Conservation (phyloP, 2,113 vertebrate species). For the Lepisosteus oculatus region DNA sequence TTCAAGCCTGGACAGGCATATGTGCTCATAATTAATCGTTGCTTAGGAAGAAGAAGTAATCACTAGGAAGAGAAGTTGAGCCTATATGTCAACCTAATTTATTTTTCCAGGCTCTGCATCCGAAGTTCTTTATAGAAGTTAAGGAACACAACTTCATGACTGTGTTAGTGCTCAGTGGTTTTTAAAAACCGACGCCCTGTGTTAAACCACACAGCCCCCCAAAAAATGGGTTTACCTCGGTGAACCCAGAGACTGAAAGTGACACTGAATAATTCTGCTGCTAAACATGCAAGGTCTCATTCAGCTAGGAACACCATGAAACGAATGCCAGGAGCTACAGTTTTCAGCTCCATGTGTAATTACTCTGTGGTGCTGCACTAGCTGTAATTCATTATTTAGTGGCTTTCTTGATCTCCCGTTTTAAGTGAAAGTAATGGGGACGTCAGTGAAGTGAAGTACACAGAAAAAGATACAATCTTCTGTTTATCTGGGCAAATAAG, state of each 20-base stretch:
- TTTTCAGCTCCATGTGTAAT: not conserved
- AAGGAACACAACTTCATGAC: not conserved
- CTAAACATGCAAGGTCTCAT: not conserved
- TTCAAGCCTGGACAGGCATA: conserved; percentile 22
- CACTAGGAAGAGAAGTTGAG: conserved; percentile 11
- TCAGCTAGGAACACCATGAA: not conserved
- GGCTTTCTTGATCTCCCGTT: not conserved
- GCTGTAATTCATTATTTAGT: conserved; percentile 3
- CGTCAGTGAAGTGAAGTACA: conserved; percentile 13
- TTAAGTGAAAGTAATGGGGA: conserved; percentile 15
- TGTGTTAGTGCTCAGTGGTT: not conserved
- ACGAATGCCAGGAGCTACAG: not conserved
- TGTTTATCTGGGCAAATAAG: conserved; percentile 20
- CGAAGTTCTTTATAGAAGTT: conserved; percentile 12
- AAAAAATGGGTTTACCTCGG: not conserved
- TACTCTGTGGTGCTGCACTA: not conserved
- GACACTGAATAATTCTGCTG: not conserved
- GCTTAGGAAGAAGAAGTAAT: conserved; percentile 2
- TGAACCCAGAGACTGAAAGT: not conserved
- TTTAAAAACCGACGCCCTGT: not conserved
- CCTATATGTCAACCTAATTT: conserved; percentile 19
- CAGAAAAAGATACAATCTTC: not conserved
- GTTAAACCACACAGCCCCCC: not conserved
- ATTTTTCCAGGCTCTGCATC: not conserved
- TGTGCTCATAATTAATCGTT: conserved; percentile 19